Conservation (phyloP, 1,140 invertebrate genomes). For the Arion vulgaris region DNA sequence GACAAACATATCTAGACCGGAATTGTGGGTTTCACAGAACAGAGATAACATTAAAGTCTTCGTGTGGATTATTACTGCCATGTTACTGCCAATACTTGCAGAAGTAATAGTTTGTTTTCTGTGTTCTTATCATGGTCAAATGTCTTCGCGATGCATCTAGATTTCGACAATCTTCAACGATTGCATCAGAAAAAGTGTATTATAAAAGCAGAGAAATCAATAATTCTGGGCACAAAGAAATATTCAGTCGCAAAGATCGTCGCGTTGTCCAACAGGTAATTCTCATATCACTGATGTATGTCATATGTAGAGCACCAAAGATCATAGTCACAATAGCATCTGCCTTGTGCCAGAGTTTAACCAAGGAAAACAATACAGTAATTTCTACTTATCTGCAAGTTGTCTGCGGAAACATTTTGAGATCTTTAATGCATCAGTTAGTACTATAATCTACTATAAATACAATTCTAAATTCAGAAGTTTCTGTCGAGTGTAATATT, state of each 20-base stretch:
- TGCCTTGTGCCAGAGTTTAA: not conserved
- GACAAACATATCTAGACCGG: not conserved
- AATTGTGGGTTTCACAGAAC: not conserved
- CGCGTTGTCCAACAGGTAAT: conserved; percentile 3
- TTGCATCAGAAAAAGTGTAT: not conserved
- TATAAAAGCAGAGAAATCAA: not conserved
- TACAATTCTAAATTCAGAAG: conserved; percentile 8
- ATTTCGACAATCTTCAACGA: not conserved
- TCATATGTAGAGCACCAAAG: not conserved
- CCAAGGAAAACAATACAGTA: not conserved
- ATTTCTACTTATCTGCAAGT: not conserved
- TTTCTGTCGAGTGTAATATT: not conserved
- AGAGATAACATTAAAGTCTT: not conserved
- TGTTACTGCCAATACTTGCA: not conserved
- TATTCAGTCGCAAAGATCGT: not conserved
- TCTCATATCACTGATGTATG: not conserved
- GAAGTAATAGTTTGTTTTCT: conserved; percentile 5
- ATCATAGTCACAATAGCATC: not conserved
- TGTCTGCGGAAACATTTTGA: not conserved
- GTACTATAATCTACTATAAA: not conserved
- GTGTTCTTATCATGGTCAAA: not conserved
- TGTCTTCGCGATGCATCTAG: not conserved
- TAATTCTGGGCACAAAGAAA: not conserved
- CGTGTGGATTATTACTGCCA: not conserved
- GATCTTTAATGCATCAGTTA: not conserved